Evolutionary conservation across 2,888 invertebrate genomes (phyloP), one percentile per base, ranked within the genome.

Genomic region (Oithona nana): DNA sequence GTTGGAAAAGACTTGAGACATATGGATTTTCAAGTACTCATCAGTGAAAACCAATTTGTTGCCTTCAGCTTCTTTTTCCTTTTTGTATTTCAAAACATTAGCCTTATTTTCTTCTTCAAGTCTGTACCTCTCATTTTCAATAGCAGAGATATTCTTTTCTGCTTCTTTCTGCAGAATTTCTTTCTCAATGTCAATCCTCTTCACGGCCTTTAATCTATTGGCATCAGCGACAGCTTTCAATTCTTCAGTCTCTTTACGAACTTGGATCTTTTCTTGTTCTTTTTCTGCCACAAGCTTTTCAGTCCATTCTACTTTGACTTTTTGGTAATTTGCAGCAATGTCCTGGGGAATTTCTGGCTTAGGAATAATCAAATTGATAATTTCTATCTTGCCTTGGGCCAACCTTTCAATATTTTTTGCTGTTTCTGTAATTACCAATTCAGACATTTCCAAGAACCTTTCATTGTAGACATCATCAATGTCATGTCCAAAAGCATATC

Each of bases 261-360:
- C 50, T 28, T 49, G 29, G 22, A 50, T 50, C 1, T 3, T 49
- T n/a, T 50, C 50, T 50, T 60, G 26, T 28, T 50, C 22, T 28
- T 60, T n/a, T 28, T 20, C 26, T 6, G 60, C 60, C 1, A 60
- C 60, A 20, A 60, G 28, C 28, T 60, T 22, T 50, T 60, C n/a
- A 6, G 60, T 60, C 60, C 60, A 60, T 50, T 60, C 24, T 24
- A 49, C 28, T 28, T 60, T 49, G 50, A 60, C 60, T 2, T 48
- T n/a, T 49, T 31, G 20, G 31, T 60, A 60, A 28, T 60, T 60
- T 48, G 16, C n/a, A 24, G 50, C 60, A 22, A 60, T 60, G 2
- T 28, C 51, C 6, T 49, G 49, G 16, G 60, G 60, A 20, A 60
- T 50, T 20, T 60, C 60, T 22, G 60, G 60, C 8, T 60, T 60